Conservation (phyloP, 2,797 vertebrate species). For the Fistularia tabacaria region DNA sequence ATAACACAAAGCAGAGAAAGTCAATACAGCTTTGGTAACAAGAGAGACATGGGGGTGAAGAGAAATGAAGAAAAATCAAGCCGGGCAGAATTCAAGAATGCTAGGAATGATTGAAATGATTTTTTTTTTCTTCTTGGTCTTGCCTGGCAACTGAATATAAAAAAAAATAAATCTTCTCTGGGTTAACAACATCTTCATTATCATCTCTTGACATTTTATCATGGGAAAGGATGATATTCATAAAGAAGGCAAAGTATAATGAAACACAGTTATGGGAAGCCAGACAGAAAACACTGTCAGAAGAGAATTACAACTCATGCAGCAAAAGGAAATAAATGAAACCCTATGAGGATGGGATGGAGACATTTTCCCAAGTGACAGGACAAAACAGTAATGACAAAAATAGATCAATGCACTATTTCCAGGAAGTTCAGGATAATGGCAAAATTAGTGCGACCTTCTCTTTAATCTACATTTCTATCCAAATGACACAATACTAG, state of each 20-base stretch:
- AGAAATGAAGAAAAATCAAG: constrained; percentile 39
- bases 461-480: not conserved
- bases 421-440: too few species aligned
- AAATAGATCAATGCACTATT: too few species aligned
- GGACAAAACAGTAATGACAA: too few species aligned
- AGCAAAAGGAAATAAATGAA: constrained; percentile 8
- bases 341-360: too few species aligned
- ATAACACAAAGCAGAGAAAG: constrained; percentile 56
- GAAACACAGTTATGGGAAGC: not conserved
- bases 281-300: not conserved
- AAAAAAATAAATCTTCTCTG: constrained; percentile 69
- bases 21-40: constrained; percentile 63
- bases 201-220: constrained; percentile 72
- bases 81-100: constrained; percentile 64
- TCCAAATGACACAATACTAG: not conserved
- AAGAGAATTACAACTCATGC: not conserved
- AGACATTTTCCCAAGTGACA: too few species aligned
- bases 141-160: constrained; percentile 30
- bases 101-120: constrained; percentile 72
- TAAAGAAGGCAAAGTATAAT: constrained; percentile 6
- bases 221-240: constrained; percentile 30
- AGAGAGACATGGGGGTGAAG: constrained; percentile 20
- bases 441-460: too few species aligned
- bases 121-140: constrained; percentile 49
- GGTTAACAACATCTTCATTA: constrained; percentile 76